These are phyloP conservation scores for Drosophila ohnishii DNA, from an alignment of 1,140 invertebrate species.

Conservation along the genomic window DNA sequence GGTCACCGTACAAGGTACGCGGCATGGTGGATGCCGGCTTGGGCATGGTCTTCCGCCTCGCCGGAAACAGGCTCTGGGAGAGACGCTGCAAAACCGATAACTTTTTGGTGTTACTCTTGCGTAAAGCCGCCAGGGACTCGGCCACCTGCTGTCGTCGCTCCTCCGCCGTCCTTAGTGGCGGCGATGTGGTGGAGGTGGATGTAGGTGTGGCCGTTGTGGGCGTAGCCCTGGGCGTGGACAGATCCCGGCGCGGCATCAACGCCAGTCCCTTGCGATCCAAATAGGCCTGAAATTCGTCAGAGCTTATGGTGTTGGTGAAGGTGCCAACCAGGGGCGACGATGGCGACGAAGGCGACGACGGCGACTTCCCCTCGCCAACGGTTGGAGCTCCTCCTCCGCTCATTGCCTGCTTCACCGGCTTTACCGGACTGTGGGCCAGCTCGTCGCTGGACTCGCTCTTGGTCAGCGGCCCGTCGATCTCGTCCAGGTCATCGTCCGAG, in stretches of 20 bases:
- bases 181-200: constrained; percentile 9
- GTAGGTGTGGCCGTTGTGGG: background rate
- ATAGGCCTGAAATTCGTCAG: constrained; percentile 79
- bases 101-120: constrained; percentile 69
- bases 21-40: constrained; percentile 43
- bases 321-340: constrained; percentile 31
- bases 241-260: constrained; percentile 61
- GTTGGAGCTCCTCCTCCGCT: background rate
- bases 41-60: constrained; percentile 68
- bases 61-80: constrained; percentile 69
- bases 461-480: constrained; percentile 75
- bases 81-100: constrained; percentile 75
- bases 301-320: constrained; percentile 81
- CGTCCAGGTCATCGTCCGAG: constrained; percentile 80
- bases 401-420: constrained; percentile 9
- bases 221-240: constrained; percentile 3
- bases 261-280: constrained; percentile 74
- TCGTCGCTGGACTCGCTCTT: constrained; percentile 80
- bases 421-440: constrained; percentile 18
- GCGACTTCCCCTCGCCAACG: background rate
- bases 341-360: background rate
- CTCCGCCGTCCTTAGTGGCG: constrained; percentile 28
- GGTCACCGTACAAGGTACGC: constrained; percentile 15
- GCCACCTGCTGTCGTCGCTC: constrained; percentile 45
- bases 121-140: constrained; percentile 49